A percentile compares a stretch with the other conserved stretches of the same genome.
Evolutionary conservation across 1,140 invertebrate species (phyloP).

Genomic region (Drosophila takahashii): DNA sequence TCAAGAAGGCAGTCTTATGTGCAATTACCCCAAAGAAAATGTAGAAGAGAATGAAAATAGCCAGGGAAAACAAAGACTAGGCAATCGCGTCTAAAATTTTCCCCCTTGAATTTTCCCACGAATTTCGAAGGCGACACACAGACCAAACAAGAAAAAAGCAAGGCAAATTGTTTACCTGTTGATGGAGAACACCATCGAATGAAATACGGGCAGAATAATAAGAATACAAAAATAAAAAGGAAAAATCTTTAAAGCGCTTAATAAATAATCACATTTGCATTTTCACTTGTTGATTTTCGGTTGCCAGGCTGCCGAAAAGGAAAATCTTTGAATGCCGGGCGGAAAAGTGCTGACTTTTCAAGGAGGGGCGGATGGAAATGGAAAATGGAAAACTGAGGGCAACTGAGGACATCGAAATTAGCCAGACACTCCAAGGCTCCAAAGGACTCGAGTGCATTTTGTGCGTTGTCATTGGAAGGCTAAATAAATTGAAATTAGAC

Average conservation of each 20-base stretch:
- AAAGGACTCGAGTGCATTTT: conserved; percentile 57
- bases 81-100: conserved; percentile 66
- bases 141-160: conserved; percentile 11
- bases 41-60: not conserved
- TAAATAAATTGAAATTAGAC: conserved; percentile 81
- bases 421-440: conserved; percentile 30
- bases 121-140: conserved; percentile 48
- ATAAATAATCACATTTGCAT: conserved; percentile 83
- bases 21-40: conserved; percentile 23
- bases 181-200: conserved; percentile 16
- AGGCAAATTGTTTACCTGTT: conserved; percentile 55
- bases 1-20: conserved; percentile 41
- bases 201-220: not conserved
- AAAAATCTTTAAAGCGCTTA: conserved; percentile 79
- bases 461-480: conserved; percentile 75
- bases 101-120: conserved; percentile 65
- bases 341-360: conserved; percentile 47
- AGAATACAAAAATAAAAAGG: not conserved
- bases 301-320: conserved; percentile 23
- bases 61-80: conserved; percentile 34
- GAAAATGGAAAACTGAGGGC: conserved; percentile 8
- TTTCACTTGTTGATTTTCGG: conserved; percentile 79
- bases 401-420: conserved; percentile 65
- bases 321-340: conserved; percentile 21
- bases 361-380: not conserved